Percentiles rank a stretch among this genome's conserved stretches.
phyloP scores from a whole-genome alignment of 2,797 vertebrate genomes.

The Serranus cabrilla region DNA sequence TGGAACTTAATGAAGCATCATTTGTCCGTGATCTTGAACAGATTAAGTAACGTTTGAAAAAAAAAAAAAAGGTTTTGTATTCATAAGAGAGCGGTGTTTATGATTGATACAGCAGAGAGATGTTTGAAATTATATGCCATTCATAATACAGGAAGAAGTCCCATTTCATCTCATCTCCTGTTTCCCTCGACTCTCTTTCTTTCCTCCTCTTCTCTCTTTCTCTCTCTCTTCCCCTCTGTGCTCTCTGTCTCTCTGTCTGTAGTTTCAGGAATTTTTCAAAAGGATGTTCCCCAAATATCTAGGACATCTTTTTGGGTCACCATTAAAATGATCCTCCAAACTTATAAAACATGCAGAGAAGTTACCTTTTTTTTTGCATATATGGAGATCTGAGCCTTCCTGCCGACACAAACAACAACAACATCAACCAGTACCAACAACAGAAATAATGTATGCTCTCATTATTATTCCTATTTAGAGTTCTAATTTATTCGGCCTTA shows the following conservation, averaged over 20 bases:
- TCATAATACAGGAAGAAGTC: conserved; percentile 39
- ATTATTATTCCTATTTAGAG: conserved; percentile 86
- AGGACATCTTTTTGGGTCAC: conserved; percentile 89
- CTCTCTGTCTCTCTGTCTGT: conserved; percentile 58
- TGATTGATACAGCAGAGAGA: conserved; percentile 28
- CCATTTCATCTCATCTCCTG: conserved; percentile 39
- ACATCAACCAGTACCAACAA: conserved; percentile 83
- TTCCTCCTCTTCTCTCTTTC: conserved; percentile 2
- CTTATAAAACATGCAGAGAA: conserved; percentile 83
- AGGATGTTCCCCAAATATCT: conserved; percentile 84
- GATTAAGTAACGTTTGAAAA: conserved; percentile 6
- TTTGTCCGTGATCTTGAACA: conserved; percentile 8
- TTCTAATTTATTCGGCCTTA: conserved; percentile 86
- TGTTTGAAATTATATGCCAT: conserved; percentile 42
- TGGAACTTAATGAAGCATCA: background rate
- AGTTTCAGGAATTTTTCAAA: conserved; percentile 82
- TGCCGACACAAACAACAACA: conserved; percentile 84
- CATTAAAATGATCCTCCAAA: conserved; percentile 80
- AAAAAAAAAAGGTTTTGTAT: conserved; percentile 12
- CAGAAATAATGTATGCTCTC: conserved; percentile 83
- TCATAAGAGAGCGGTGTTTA: background rate
- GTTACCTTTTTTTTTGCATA: conserved; percentile 85
- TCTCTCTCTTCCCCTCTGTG: conserved; percentile 22
- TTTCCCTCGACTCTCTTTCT: conserved; percentile 19
- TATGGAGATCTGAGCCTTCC: conserved; percentile 82